These are phyloP conservation scores for Sitobion miscanthi DNA, from an alignment of 1,140 invertebrate species.

Conservation along the genomic window DNA sequence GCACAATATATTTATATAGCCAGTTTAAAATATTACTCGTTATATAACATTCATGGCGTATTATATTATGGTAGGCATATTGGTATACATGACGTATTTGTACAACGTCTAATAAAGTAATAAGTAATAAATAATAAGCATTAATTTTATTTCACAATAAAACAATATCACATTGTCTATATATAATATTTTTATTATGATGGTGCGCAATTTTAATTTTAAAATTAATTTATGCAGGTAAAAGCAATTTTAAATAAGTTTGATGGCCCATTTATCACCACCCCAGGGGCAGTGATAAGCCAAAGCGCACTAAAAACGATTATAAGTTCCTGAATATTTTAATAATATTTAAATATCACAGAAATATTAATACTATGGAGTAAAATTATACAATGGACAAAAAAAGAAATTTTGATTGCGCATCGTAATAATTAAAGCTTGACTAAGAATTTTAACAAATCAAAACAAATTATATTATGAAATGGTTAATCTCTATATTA, in stretches of 20 bases:
- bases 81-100: too few relatives aligned
- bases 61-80: too few relatives aligned
- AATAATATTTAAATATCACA: background rate
- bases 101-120: too few relatives aligned
- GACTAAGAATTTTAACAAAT: background rate
- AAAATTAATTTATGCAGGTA: background rate
- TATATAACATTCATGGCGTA: too few relatives aligned
- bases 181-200: background rate
- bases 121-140: background rate
- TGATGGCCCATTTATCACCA: background rate
- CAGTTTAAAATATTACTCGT: too few relatives aligned
- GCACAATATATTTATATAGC: too few relatives aligned
- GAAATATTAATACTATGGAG: background rate
- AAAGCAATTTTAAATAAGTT: background rate
- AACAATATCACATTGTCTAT: background rate
- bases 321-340: conserved; percentile 16
- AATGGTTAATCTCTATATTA: background rate
- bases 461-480: background rate
- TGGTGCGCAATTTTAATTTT: background rate
- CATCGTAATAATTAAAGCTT: background rate
- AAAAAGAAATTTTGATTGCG: background rate
- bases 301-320: background rate
- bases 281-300: background rate
- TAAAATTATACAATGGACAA: background rate
- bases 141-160: background rate